Percentiles rank a stretch among this genome's conserved stretches.
These are phyloP conservation scores for Sycophaga agraensis DNA, from an alignment of 1,140 invertebrate species.

Conservation along the genomic window DNA sequence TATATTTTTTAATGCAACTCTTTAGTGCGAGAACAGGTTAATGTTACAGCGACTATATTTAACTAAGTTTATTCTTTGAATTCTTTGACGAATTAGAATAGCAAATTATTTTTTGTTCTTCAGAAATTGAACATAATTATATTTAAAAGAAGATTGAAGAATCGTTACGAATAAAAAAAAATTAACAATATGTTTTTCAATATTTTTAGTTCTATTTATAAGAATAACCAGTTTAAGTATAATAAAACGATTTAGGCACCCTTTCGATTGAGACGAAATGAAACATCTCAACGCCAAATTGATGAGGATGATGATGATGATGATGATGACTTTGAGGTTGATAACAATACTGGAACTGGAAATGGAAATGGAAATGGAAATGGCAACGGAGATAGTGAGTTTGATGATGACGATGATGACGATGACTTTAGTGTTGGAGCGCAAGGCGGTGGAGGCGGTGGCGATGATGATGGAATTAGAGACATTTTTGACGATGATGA, in stretches of 20 bases:
- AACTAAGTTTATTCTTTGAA: no score
- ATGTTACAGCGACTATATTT: no score
- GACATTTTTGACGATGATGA: conserved; percentile 17
- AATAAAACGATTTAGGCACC: conserved; percentile 31
- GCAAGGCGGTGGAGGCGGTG: conserved; percentile 19
- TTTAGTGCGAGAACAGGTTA: no score
- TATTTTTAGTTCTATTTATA: no score
- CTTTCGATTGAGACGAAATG: conserved; percentile 34
- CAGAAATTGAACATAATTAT: no score
- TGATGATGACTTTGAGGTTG: background rate
- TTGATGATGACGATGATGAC: conserved; percentile 3
- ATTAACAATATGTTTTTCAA: no score
- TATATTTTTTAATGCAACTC: no score
- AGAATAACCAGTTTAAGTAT: no score
- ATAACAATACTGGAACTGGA: conserved; percentile 14
- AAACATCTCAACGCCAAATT: conserved; percentile 36
- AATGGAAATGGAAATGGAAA: conserved; percentile 16
- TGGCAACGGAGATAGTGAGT: conserved; percentile 27
- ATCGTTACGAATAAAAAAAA: no score
- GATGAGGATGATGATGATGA: conserved; percentile 25
- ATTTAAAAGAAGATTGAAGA: no score
- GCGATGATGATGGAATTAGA: conserved; percentile 24
- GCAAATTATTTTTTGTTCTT: no score
- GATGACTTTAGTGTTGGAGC: conserved; percentile 2
- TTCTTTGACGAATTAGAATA: no score